Base-by-base conservation (phyloP, 2,888 invertebrate species). In the Dastarcus helophoroides region DNA sequence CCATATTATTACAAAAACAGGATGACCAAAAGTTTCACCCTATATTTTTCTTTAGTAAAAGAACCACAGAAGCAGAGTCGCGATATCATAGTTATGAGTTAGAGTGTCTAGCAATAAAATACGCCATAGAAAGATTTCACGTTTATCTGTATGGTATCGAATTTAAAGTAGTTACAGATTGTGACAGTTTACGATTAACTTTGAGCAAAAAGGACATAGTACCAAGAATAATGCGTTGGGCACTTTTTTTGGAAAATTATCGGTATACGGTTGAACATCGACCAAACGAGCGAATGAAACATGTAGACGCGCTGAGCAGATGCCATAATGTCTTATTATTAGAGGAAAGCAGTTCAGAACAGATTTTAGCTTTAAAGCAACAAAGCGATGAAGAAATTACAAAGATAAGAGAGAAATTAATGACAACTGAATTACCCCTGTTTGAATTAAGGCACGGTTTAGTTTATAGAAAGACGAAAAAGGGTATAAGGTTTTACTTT, bases 21-120 rank as follows among this genome's bases (percentile, higher is more conserved):
- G 5, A 27, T 0, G 47, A 51, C 36, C 30, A 29, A 3, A 37
- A 41, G 14, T 42, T 52, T 14, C 47, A 54, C 16, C 53, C 53
- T 0, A 32, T 54, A 1, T 50, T 50, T 30, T 52, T 49, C 37
- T 55, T 50, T 38, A 51, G 50, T 3, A 50, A 51, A 32, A 36
- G 47, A 17, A 48, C 53, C 1, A 45, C 47, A 1, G 41, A 39
- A 1, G 26, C 30, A 1, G 52, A 54, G 35, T 35, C 45, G 1
- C 48, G 42, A 26, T 54, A 49, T 22, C 53, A 54, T 30, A 52
- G 51, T 35, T 58, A 46, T 32, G 53, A 56, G 28, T 24, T 56
- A 5, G 53, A 56, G 36, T 40, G 39, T 3, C 23, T 53, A 3
- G 40, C 46, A 12, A 40, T 50, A 10, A 35, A 47, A 9, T 40